These are phyloP conservation scores for Tachina fera DNA, from an alignment of 2,888 invertebrate genomes.

Conservation along the genomic window DNA sequence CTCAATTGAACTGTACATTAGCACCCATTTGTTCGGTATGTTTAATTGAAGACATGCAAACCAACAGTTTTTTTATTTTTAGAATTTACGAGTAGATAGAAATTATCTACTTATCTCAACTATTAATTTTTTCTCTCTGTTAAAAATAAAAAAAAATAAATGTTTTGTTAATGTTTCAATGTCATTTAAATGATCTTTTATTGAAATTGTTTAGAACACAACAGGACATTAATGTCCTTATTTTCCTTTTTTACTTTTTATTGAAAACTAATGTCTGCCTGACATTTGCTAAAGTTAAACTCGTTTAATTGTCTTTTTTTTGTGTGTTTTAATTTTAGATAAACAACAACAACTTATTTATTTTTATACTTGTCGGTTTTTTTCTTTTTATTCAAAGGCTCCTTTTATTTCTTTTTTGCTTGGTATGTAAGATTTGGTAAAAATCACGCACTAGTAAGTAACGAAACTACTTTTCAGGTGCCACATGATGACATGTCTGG, in stretches of 20 bases:
- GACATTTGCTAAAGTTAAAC: slow-evolving; percentile 22
- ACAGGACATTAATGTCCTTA: slow-evolving; percentile 53
- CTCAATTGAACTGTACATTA: slow-evolving; percentile 49
- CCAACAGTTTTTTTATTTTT: not conserved
- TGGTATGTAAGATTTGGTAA: slow-evolving; percentile 62
- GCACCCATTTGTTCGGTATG: slow-evolving; percentile 30
- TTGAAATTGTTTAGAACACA: slow-evolving; percentile 40
- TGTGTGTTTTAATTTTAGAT: slow-evolving; percentile 51
- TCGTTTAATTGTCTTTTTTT: slow-evolving; percentile 30
- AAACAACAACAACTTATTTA: slow-evolving; percentile 48
- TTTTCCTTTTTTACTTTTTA: slow-evolving; percentile 22
- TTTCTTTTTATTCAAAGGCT: slow-evolving; percentile 22
- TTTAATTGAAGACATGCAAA: slow-evolving; percentile 43
- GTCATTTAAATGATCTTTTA: slow-evolving; percentile 46
- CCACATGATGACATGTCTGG: slow-evolving; percentile 66
- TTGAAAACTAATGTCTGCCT: slow-evolving; percentile 21
- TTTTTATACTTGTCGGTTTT: slow-evolving; percentile 33
- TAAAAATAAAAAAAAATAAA: not conserved
- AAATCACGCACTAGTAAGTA: slow-evolving; percentile 60
- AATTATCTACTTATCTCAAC: slow-evolving; percentile 22
- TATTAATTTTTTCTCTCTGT: slow-evolving; percentile 15
- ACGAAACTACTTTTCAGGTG: slow-evolving; percentile 47
- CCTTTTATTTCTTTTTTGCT: slow-evolving; percentile 10
- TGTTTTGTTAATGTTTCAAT: slow-evolving; percentile 16
- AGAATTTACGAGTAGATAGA: not conserved